Base-by-base conservation (phyloP, 64 coral and sea anemone genomes). In the Stylophora pistillata region DNA sequence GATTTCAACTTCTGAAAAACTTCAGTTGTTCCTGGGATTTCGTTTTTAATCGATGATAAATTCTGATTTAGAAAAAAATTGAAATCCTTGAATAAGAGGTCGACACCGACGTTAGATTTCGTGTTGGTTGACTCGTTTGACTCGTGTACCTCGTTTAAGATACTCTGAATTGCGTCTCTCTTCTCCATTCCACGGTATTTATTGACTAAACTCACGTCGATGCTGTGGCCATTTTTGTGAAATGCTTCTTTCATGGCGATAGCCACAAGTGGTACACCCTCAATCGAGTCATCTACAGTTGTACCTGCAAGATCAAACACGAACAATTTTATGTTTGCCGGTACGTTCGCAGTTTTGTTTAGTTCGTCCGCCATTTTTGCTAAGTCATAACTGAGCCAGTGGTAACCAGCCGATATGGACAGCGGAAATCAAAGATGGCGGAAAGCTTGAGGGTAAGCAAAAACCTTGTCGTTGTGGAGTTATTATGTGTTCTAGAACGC, bases 271-370 rank as follows among this genome's bases (percentile, higher is more conserved):
- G 97, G 97, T 78, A 95, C 71, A 55, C 97, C 97, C 34, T 93
- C 77, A 21, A 99, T 66, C 13, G 90, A 78, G 57, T 99, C 97
- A 76, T 99, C 91, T 6, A 95, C 97, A 57, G 97, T 99, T 62
- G 97, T 99, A 65, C 97, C 97, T 59, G 93, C 97, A 29, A 99
- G 78, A 91, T 99, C 97, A 59, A 99, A 99, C 72, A 99, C 84
- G 18, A 93, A 85, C 23, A 99, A 79, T 56, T 95, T 71, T n/a
- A 94, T 37, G 12, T 53, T 14, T 31, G 12, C 30, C 12, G 12
- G 29, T 25, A 53, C 78, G 30, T 59, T 78, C 73, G 92, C 89
- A 88, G 94, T 98, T 16, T 91, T 94, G 7, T 54, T 34, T 3
- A 3, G 29, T 25, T 69, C 85, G 30, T 59, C 85, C 73, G 92